These are phyloP conservation scores for Myotis lucifugus DNA, from an alignment of 2,113 vertebrate genomes.

Conservation along the genomic window DNA sequence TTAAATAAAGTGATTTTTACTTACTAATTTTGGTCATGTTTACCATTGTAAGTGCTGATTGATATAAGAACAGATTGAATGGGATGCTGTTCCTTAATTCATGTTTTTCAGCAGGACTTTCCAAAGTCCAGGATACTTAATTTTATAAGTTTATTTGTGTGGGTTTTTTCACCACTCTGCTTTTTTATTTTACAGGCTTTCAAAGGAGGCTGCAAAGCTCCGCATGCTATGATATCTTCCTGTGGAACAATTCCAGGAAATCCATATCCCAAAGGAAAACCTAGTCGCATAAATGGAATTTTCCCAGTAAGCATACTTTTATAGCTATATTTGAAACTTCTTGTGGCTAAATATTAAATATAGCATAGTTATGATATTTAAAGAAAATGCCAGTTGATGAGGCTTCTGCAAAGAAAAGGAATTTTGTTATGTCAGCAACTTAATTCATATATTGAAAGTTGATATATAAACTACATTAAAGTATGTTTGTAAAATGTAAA, in stretches of 20 bases:
- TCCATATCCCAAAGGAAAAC: conserved; percentile 97
- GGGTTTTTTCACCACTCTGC: not conserved
- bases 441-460: not conserved
- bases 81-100: not conserved
- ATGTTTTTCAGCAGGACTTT: not conserved
- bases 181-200: conserved; percentile 89
- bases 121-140: not conserved
- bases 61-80: not conserved
- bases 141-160: not conserved
- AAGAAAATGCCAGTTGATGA: not conserved
- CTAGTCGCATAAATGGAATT: conserved; percentile 94
- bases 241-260: conserved; percentile 99
- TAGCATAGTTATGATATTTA: not conserved
- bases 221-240: conserved; percentile 98
- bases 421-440: not conserved
- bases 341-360: not conserved
- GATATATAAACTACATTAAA: not conserved
- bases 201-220: conserved; percentile 97
- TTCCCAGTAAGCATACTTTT: conserved; percentile 91
- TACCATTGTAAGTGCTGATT: not conserved
- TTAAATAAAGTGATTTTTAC: not conserved
- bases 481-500: not conserved
- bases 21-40: not conserved
- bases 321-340: not conserved
- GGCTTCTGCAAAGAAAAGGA: not conserved